Conservation (phyloP, 2,888 invertebrate species). For the Argyresthia albistria region DNA sequence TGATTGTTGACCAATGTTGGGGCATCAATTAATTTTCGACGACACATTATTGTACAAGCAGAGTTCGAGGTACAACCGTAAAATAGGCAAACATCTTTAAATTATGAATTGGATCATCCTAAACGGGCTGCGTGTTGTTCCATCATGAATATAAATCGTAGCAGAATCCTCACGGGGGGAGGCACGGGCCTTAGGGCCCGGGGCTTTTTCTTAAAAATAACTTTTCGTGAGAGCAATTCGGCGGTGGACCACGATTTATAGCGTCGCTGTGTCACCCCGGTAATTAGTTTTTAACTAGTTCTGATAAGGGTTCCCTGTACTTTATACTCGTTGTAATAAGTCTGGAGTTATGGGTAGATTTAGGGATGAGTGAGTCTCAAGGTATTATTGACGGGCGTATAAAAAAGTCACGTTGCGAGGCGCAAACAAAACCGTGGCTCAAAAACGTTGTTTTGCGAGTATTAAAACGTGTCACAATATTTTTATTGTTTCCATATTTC, state of each 20-base stretch:
- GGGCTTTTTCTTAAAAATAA: constrained; percentile 73
- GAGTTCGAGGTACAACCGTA: neutral
- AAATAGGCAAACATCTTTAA: neutral
- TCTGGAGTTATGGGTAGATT: constrained; percentile 38
- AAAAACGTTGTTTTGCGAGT: constrained; percentile 6
- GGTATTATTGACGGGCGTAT: too few species aligned
- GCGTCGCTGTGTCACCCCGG: constrained; percentile 70
- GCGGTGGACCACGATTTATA: constrained; percentile 63
- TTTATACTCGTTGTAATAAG: constrained; percentile 57
- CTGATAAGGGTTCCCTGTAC: constrained; percentile 64
- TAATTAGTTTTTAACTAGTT: constrained; percentile 74
- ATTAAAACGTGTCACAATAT: constrained; percentile 50
- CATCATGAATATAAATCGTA: constrained; percentile 75
- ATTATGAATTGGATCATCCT: constrained; percentile 57
- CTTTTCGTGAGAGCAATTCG: constrained; percentile 70
- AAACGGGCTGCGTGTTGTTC: constrained; percentile 66
- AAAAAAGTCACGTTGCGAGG: neutral
- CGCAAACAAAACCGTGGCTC: constrained; percentile 8
- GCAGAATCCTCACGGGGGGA: constrained; percentile 66
- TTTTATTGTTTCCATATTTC: constrained; percentile 56
- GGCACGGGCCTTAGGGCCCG: constrained; percentile 41
- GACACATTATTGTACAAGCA: too few species aligned
- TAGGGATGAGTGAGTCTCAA: constrained; percentile 20
- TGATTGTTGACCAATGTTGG: too few species aligned
- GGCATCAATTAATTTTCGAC: too few species aligned